Conservation (phyloP, 1,140 invertebrate species). For the Drosophila pseudoananassae region DNA sequence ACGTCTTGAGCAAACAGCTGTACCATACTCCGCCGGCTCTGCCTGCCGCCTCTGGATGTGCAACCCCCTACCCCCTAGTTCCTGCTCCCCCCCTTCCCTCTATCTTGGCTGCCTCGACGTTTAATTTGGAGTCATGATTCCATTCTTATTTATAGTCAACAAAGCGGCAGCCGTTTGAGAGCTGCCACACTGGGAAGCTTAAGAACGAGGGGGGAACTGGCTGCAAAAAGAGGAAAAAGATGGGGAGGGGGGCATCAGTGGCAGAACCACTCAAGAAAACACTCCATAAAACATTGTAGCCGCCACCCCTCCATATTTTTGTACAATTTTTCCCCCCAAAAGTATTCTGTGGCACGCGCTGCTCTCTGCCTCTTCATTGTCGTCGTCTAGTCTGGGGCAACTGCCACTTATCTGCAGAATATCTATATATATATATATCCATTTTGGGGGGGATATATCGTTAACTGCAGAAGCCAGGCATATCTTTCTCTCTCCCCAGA, state of each 20-base stretch:
- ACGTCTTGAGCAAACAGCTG: slow-evolving; percentile 53
- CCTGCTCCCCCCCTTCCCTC: background rate
- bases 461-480: slow-evolving; percentile 16
- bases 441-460: slow-evolving; percentile 11
- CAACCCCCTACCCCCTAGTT: background rate
- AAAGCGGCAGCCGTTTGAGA: slow-evolving; percentile 59
- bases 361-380: background rate
- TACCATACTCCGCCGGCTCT: background rate
- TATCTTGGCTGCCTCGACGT: slow-evolving; percentile 49
- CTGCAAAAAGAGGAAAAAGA: background rate
- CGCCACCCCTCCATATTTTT: slow-evolving; percentile 1
- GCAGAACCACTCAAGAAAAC: slow-evolving; percentile 71
- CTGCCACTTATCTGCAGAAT: slow-evolving; percentile 51
- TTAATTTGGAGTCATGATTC: slow-evolving; percentile 81
- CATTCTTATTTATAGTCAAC: slow-evolving; percentile 82
- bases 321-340: background rate
- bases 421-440: slow-evolving; percentile 13
- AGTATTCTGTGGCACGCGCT: slow-evolving; percentile 55
- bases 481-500: slow-evolving; percentile 17
- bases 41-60: background rate
- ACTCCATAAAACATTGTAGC: slow-evolving; percentile 76
- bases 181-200: background rate
- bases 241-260: slow-evolving; percentile 15
- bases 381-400: slow-evolving; percentile 54
- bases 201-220: background rate